Percentiles rank a stretch among this genome's conserved stretches.
Evolutionary conservation across 2,113 vertebrate genomes (phyloP).

Genomic region (Cryptomyrus ogoouensis): DNA sequence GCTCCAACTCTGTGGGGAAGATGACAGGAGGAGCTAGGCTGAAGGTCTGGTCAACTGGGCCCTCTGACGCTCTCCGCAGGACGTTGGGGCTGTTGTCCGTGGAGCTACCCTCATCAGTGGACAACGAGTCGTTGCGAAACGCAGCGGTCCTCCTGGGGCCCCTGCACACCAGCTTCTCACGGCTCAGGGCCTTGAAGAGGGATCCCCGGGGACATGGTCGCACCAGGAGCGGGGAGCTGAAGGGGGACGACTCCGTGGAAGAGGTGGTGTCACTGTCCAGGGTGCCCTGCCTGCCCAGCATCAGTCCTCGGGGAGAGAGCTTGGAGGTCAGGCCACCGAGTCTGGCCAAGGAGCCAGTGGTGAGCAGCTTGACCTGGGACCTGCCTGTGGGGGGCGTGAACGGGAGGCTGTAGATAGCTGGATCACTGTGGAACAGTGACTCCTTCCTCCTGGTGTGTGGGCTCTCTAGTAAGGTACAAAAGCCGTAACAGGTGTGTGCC

Average conservation of each 20-base stretch:
- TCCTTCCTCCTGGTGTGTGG: constrained; percentile 84
- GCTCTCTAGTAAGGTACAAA: constrained; percentile 80
- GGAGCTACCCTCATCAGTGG: constrained; percentile 81
- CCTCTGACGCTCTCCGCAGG: constrained; percentile 64
- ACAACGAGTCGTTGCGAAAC: constrained; percentile 74
- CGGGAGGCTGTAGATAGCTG: constrained; percentile 40
- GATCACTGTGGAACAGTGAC: constrained; percentile 75
- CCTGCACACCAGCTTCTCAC: constrained; percentile 64
- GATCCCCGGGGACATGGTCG: constrained; percentile 59
- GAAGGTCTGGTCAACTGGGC: constrained; percentile 48
- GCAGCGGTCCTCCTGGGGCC: constrained; percentile 58
- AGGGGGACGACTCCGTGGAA: constrained; percentile 73
- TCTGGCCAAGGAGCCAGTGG: constrained; percentile 28
- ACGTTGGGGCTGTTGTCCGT: constrained; percentile 79
- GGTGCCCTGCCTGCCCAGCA: constrained; percentile 56
- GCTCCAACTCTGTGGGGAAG: constrained; percentile 54
- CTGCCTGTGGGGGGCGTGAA: constrained; percentile 60
- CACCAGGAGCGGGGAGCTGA: constrained; percentile 64
- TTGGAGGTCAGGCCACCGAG: constrained; percentile 55
- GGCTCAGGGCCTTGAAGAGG: constrained; percentile 67
- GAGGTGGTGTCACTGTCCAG: constrained; percentile 78
- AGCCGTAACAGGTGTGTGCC: constrained; percentile 74
- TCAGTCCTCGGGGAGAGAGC: constrained; percentile 47
- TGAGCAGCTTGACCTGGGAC: constrained; percentile 43
- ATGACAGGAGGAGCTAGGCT: constrained; percentile 56